These are phyloP conservation scores for Tachina grossa DNA, from an alignment of 2,888 invertebrate genomes.

Conservation along the genomic window DNA sequence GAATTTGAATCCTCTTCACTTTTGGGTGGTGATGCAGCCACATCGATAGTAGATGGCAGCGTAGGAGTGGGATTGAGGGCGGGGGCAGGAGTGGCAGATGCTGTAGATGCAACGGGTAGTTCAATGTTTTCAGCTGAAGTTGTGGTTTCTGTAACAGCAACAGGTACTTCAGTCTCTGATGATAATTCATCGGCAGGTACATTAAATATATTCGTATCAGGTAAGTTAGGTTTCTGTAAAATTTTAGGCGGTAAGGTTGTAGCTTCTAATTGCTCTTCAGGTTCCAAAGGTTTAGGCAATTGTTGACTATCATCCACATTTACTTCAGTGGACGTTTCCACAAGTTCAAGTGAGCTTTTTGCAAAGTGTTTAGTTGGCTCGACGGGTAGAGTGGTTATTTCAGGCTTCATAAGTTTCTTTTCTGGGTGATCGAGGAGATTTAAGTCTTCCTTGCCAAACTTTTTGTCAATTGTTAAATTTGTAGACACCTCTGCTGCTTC, in stretches of 20 bases:
- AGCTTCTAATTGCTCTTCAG: conserved; percentile 62
- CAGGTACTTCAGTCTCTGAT: conserved; percentile 64
- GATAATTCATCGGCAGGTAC: conserved; percentile 71
- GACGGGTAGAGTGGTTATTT: conserved; percentile 48
- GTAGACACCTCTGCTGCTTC: conserved; percentile 73
- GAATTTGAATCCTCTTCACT: conserved; percentile 73
- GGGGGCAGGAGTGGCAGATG: conserved; percentile 33
- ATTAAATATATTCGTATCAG: conserved; percentile 78
- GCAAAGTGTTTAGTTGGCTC: conserved; percentile 48
- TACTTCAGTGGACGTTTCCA: conserved; percentile 66
- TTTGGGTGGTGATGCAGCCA: conserved; percentile 55
- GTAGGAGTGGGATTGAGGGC: conserved; percentile 47
- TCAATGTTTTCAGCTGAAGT: conserved; percentile 49
- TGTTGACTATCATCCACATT: conserved; percentile 70
- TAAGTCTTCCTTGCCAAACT: conserved; percentile 71
- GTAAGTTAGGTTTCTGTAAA: conserved; percentile 57
- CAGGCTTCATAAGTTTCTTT: conserved; percentile 66
- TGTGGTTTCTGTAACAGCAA: conserved; percentile 6
- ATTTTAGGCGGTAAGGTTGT: conserved; percentile 50
- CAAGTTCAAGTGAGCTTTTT: conserved; percentile 26
- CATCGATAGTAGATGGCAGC: conserved; percentile 39
- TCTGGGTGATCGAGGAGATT: conserved; percentile 70
- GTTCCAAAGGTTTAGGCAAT: conserved; percentile 73
- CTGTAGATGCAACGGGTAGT: conserved; percentile 5
- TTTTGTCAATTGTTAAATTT: conserved; percentile 77